Evolutionary conservation across 2,888 invertebrate species (phyloP), one percentile per base, ranked within the genome.

Genomic region (Drosophila differens): DNA sequence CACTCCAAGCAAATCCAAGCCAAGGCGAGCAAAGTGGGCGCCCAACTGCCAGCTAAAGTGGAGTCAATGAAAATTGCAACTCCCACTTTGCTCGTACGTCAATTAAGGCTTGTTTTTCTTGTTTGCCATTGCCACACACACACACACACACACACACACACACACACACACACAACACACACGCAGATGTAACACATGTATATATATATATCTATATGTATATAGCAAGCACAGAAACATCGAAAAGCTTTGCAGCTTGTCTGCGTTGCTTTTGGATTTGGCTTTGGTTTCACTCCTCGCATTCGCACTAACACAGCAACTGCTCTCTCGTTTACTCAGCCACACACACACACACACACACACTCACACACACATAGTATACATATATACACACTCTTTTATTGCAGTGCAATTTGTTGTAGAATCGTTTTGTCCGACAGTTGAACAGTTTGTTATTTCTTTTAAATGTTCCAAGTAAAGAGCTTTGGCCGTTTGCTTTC

Each of bases 51-150:
- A 69, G 64, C 81, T 91, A 92, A 92, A 91, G 92, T 91, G 92
- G 91, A 91, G 87, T 91, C 91, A 87, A 91, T 91, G 92, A 91
- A 92, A 90, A 90, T 91, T 85, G 87, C 91, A 91, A 91, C 89
- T 92, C 93, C 91, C 93, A 81, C 79, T 91, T 90, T 90, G 89
- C 91, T 93, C 92, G 92, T 93, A 89, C 91, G 91, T 92, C 92
- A 93, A 92, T 92, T 92, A 93, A 83, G 81, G 81, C 82, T 80
- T 81, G 72, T 81, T 69, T 77, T 75, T 78, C 79, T 74, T 79
- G 64, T 71, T 78, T 73, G 59, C 70, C 52, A 59, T 52, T 54
- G 52, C 58, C 66, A 55, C 35, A 39, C 53, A 59, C 47, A 39
- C 41, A 39, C 53, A 68, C 14, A 57, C 35, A 79, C 25, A 25